These are phyloP conservation scores for Arge pagana DNA, from an alignment of 2,888 invertebrate species.

Conservation along the genomic window DNA sequence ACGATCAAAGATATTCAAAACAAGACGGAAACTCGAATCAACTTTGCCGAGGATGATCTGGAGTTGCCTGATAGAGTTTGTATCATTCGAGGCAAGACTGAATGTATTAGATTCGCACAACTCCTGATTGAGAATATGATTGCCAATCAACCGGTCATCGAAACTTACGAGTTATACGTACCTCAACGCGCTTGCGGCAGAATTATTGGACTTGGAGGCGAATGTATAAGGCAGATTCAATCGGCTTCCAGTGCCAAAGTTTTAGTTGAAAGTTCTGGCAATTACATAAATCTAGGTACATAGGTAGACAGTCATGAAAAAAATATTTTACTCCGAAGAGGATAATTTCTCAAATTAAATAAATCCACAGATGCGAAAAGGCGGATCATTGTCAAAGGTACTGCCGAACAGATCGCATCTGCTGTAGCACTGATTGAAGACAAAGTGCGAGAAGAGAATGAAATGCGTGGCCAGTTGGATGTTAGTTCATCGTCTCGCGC, in stretches of 20 bases:
- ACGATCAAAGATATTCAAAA: constrained; percentile 77
- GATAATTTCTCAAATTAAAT: constrained; percentile 24
- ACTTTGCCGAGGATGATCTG: constrained; percentile 59
- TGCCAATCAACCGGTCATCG: constrained; percentile 69
- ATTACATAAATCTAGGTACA: constrained; percentile 34
- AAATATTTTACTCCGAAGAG: not conserved
- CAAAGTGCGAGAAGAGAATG: constrained; percentile 62
- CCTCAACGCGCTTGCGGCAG: constrained; percentile 70
- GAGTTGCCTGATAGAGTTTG: constrained; percentile 68
- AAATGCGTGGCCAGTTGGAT: constrained; percentile 33
- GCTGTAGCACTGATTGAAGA: constrained; percentile 76
- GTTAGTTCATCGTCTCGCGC: constrained; percentile 31
- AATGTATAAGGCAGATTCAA: constrained; percentile 72
- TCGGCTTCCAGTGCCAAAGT: constrained; percentile 75
- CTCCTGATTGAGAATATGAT: constrained; percentile 71
- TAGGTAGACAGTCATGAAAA: too few relatives aligned
- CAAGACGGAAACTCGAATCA: constrained; percentile 69
- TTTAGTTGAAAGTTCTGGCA: constrained; percentile 59
- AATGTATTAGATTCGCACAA: constrained; percentile 74
- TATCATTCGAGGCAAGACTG: constrained; percentile 70
- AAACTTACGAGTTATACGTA: constrained; percentile 70
- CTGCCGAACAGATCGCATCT: constrained; percentile 72
- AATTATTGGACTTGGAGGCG: constrained; percentile 78
- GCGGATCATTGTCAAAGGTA: constrained; percentile 65
- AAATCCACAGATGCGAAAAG: constrained; percentile 40